Evolutionary conservation across 2,888 invertebrate species (phyloP), one percentile per base, ranked within the genome.

Genomic region (Nyleta sp.): DNA sequence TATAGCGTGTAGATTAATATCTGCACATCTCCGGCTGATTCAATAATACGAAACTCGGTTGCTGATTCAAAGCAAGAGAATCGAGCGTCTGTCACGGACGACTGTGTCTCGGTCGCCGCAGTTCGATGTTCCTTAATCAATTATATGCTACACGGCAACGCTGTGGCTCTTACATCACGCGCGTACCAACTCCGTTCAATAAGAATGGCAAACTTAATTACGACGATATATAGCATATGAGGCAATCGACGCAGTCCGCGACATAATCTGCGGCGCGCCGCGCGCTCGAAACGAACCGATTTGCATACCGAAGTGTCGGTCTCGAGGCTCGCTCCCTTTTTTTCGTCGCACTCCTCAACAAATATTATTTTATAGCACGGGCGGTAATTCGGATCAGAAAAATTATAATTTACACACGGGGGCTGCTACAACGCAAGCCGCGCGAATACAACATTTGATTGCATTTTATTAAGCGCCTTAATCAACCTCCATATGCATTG

Each of bases 141-240:
- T 78, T 76, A 80, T 83, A 79, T 81, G 78, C 57, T 62, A 73
- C 77, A 83, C 73, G 70, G 68, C 73, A 73, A 67, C 71, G 67
- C 77, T 46, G 52, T n/a, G 68, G 40, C 65, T 62, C 68, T 76
- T 74, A 70, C 75, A 62, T 57, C 55, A 75, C 77, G 70, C 70
- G 68, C 65, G 62, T 20, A 53, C 48, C 68, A 73, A 46, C 72
- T 38, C 20, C 5, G 82, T 79, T 84, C 82, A 82, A 84, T 84
- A 84, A 80, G 84, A 86, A 85, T 83, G 85, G 84, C 85, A 84
- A 85, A 86, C 87, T 88, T 88, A 88, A 88, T 88, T 88, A 88
- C 87, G 84, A 83, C 84, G 84, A 87, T 87, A 86, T 87, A 87
- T 84, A 82, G 86, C 82, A 71, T 82, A 84, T 81, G 84, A 62